Base-by-base conservation (phyloP, 2,797 vertebrate genomes). In the Parauchenoglanis punctatus region DNA sequence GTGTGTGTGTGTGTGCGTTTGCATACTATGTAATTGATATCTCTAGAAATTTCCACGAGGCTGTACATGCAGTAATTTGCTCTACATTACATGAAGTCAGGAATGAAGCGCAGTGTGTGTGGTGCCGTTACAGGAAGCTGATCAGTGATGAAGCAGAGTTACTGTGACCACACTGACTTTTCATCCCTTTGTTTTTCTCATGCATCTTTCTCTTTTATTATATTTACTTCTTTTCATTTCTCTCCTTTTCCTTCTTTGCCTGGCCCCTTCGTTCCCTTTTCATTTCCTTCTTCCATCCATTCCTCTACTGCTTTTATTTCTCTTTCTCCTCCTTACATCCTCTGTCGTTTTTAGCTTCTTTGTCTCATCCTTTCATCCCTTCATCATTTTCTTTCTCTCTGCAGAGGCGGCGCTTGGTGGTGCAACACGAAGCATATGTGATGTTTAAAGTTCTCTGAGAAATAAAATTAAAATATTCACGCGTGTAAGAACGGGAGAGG, bases 21-120 rank as follows among this genome's bases (percentile, higher is more conserved):
- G 15, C 15, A 40, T 54, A 28, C 44, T n/a, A 63, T 75, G 68
- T 70, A 84, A 84, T 5, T 46, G 46, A 83, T 46, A 84, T 70
- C 75, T 86, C 31, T 54, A 49, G 54, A 81, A 35, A 85, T 44
- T 85, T 83, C 80, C 70, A 81, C 61, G 31, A 40, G 56, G 77
- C 10, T 81, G 77, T 13, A 81, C 2, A 2, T 61, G 56, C 56
- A 61, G 35, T 61, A 58, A 54, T 54, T 40, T 58, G 28, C 6
- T 77, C 46, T 80, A 6, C 31, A 23, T 11, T 80, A 59, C 76
- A 23, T 12, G 4, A 18, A 56, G n/a, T 80, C 58, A 35, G 18
- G 28, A 23, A 80, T 59, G 18, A 59, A 80, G 23, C 28, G 11
- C 23, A 28, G 23, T 17, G 76, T 78, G 54, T 35, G 54, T 78